Evolutionary conservation across 2,888 invertebrate species (phyloP).

Genomic region (Drosophila gaucha): DNA sequence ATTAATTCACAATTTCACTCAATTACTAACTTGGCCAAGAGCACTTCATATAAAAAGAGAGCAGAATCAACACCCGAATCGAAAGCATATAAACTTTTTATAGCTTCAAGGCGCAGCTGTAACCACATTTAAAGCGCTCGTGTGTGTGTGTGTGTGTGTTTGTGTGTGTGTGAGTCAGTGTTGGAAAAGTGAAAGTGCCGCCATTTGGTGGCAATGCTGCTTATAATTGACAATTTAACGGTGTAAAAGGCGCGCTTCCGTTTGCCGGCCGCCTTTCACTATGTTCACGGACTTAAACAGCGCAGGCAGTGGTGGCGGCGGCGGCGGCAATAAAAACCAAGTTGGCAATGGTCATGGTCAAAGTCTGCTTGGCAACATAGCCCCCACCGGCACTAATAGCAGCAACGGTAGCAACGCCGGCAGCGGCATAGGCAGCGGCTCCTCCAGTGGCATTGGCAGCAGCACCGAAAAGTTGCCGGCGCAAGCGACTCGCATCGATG

Average conservation of each 20-base stretch:
- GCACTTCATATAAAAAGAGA: conserved; percentile 2
- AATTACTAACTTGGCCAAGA: not conserved
- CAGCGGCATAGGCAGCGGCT: conserved; percentile 24
- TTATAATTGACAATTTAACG: conserved; percentile 42
- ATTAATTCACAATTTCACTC: conserved; percentile 7
- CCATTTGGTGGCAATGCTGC: conserved; percentile 26
- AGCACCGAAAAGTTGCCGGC: conserved; percentile 49
- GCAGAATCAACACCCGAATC: conserved; percentile 10
- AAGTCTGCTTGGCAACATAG: conserved; percentile 21
- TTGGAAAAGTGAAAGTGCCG: conserved; percentile 25
- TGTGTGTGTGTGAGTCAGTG: conserved; percentile 7
- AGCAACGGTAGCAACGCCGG: conserved; percentile 22
- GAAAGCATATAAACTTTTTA: conserved; percentile 22
- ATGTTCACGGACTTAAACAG: conserved; percentile 70
- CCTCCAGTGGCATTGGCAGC: conserved; percentile 23
- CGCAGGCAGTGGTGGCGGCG: conserved; percentile 29
- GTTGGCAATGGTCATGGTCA: conserved; percentile 46
- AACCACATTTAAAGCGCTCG: not conserved
- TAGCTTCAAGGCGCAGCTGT: conserved; percentile 13
- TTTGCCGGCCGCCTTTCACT: conserved; percentile 49
- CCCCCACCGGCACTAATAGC: conserved; percentile 10
- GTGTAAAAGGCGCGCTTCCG: conserved; percentile 36
- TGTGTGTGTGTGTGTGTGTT: conserved; percentile 3
- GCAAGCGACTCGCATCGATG: conserved; percentile 37
- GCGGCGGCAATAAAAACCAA: conserved; percentile 40